These are phyloP conservation scores for Nycticryphes semicollaris DNA, from an alignment of 2,113 vertebrate species.

Conservation along the genomic window DNA sequence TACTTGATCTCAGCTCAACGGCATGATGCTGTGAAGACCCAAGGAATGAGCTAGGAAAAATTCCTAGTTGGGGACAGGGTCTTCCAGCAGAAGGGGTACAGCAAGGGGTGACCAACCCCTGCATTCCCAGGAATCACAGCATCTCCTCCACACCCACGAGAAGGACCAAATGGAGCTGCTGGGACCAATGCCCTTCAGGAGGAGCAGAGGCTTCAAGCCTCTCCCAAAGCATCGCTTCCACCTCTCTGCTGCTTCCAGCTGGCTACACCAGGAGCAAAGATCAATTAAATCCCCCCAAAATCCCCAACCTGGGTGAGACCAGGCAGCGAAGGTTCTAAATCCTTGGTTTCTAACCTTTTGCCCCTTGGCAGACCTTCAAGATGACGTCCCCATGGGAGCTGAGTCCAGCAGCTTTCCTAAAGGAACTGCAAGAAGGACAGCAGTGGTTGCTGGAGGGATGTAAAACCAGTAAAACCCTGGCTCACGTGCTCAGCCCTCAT, in stretches of 20 bases:
- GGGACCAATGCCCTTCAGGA: accelerated
- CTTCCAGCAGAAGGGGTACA: background rate
- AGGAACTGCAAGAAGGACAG: background rate
- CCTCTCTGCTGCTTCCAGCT: background rate
- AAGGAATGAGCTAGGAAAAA: background rate
- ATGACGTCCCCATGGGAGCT: accelerated
- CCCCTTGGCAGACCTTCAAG: background rate
- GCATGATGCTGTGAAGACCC: background rate
- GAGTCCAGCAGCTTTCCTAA: background rate
- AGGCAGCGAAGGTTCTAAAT: background rate
- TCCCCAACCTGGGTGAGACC: background rate
- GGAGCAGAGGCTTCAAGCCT: accelerated
- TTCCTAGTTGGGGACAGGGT: background rate
- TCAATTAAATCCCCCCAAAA: background rate
- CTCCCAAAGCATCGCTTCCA: background rate
- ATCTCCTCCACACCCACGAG: no score
- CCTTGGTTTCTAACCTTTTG: background rate
- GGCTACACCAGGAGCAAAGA: background rate
- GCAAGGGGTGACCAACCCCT: background rate
- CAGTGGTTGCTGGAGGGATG: accelerated
- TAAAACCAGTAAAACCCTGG: background rate
- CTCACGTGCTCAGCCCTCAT: accelerated
- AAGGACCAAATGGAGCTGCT: background rate
- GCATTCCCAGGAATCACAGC: accelerated
- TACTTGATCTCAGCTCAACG: background rate